Evolutionary conservation across 92 coral and sea anemone species (phyloP), one percentile per base, ranked within the genome.

Genomic region (Zoanthus solanderi): DNA sequence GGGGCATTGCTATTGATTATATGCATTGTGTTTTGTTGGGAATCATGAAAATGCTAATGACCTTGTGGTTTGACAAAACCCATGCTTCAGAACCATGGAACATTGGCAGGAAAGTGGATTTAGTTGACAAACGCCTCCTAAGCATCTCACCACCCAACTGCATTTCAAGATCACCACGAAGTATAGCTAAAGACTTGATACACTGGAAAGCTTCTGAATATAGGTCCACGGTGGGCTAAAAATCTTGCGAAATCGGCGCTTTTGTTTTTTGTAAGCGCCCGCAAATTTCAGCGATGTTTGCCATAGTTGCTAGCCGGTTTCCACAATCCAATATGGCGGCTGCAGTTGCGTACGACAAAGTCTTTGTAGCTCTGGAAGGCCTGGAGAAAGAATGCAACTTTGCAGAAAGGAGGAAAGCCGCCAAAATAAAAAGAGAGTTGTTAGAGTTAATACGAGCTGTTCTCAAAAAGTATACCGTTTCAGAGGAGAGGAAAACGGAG

Each of bases 121-220:
- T 78, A 50, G 76, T 93, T 5, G 94, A 93, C 52, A 79, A 53
- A 83, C 87, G 89, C 10, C 76, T 91, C 73, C 84, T 93, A 1
- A 60, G 78, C 37, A 88, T 90, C 12, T 63, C 73, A 57, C 96
- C 92, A 23, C 96, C 90, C 1, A 91, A 87, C 77, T 90, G 94
- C 75, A 93, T 93, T 78, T 75, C 93, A n/a, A 0, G 94, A 65
- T 73, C 83, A 81, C 94, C 94, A 2, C 78, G 93, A 68, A 88
- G 94, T 72, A 92, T 91, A n/a, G 23, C 23, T 23, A 81, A 77
- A 17, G 87, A 91, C 52, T 89, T 56, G 86, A 23, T 23, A 23
- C 23, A 23, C 23, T 23, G 23, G 23, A 23, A 23, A 23, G 23
- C 23, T 23, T 23, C 23, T 23, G 23, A 23, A 23, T 23, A 23